A percentile compares a stretch with the other conserved stretches of the same genome.
Conservation (phyloP, 2,888 invertebrate species). For the Hemithea aestivaria region DNA sequence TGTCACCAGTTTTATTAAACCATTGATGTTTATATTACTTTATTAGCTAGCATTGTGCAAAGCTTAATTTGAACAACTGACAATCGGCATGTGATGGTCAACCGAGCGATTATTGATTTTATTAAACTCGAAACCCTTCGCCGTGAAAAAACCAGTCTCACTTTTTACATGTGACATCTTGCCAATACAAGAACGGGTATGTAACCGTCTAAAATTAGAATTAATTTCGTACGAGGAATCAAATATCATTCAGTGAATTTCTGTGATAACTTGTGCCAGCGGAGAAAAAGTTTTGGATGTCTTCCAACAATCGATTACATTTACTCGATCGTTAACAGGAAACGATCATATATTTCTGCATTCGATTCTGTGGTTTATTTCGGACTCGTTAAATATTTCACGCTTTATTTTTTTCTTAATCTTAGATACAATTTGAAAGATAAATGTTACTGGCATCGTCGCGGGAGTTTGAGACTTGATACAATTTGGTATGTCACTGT, state of each 20-base stretch:
- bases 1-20: too few relatives aligned
- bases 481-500: too few relatives aligned
- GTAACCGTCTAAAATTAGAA: constrained; percentile 63
- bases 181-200: constrained; percentile 36
- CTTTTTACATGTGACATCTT: constrained; percentile 26
- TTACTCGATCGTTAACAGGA: constrained; percentile 62
- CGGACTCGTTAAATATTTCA: constrained; percentile 29
- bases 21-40: too few relatives aligned
- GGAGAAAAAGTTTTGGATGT: constrained; percentile 59
- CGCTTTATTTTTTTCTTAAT: constrained; percentile 29
- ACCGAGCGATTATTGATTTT: too few relatives aligned
- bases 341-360: constrained; percentile 51
- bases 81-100: too few relatives aligned
- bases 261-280: constrained; percentile 60
- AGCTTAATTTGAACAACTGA: too few relatives aligned
- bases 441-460: constrained; percentile 16
- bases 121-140: constrained; percentile 21
- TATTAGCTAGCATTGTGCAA: too few relatives aligned
- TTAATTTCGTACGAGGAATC: constrained; percentile 64
- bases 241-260: constrained; percentile 56
- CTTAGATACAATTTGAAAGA: constrained; percentile 22
- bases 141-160: constrained; percentile 15
- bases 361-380: constrained; percentile 41
- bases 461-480: too few relatives aligned
- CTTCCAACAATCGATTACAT: constrained; percentile 73